These are phyloP conservation scores for Leucoptera coffeella DNA, from an alignment of 2,888 invertebrate genomes.

Conservation along the genomic window DNA sequence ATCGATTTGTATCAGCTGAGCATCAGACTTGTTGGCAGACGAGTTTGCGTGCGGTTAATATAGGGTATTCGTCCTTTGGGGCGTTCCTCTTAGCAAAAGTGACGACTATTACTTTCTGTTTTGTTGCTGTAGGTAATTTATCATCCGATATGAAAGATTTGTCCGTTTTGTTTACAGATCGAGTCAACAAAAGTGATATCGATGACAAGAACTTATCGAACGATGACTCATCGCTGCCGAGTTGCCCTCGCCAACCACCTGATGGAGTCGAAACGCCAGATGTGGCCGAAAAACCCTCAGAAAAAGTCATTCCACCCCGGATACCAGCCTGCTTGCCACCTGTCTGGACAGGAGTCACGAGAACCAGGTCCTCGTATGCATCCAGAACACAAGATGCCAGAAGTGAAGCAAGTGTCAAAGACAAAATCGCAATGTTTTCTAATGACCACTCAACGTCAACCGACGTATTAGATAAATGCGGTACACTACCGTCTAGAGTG, in stretches of 20 bases:
- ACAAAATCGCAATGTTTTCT: conserved; percentile 85
- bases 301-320: conserved; percentile 20
- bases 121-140: neutral
- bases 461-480: conserved; percentile 33
- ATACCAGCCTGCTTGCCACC: conserved; percentile 25
- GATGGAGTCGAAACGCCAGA: conserved; percentile 80
- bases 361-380: conserved; percentile 32
- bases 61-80: conserved; percentile 4
- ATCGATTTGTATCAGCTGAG: conserved; percentile 13
- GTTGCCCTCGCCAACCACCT: conserved; percentile 69
- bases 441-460: conserved; percentile 34
- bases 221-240: conserved; percentile 41
- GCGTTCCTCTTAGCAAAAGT: conserved; percentile 4
- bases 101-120: neutral
- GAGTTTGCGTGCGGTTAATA: conserved; percentile 17
- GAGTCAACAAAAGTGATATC: conserved; percentile 34
- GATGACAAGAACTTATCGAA: conserved; percentile 45
- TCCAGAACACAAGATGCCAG: conserved; percentile 68
- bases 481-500: conserved; percentile 26
- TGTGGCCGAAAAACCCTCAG: conserved; percentile 52
- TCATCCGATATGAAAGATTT: neutral
- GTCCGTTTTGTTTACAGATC: conserved; percentile 18
- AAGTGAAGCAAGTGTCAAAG: conserved; percentile 74
- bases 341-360: conserved; percentile 17
- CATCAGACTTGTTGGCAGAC: conserved; percentile 13